A percentile compares a stretch with the other conserved stretches of the same genome.
Conservation (phyloP, 2,113 vertebrate genomes). For the Ammodramus savannarum region DNA sequence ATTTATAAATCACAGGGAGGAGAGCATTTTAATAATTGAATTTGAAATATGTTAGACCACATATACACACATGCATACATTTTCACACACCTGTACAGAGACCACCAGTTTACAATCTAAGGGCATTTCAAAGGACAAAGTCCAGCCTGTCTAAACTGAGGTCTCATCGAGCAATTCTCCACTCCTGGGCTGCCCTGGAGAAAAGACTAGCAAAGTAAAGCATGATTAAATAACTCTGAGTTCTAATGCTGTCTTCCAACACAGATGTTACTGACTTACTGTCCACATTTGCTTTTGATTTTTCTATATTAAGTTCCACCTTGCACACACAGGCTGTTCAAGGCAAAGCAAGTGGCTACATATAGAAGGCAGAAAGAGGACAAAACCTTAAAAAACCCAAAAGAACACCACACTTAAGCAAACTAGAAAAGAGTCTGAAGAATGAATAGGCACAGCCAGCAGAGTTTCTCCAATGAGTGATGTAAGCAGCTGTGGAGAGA, state of each 20-base stretch:
- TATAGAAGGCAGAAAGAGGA: background rate
- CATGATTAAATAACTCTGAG: conserved; percentile 29
- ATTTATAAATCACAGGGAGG: background rate
- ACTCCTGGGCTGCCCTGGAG: background rate
- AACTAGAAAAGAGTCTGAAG: background rate
- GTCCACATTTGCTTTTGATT: conserved; percentile 10
- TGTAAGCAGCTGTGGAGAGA: background rate
- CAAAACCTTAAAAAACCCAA: background rate
- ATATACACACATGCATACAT: background rate
- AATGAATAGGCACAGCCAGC: background rate
- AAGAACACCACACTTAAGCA: background rate
- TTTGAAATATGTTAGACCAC: background rate
- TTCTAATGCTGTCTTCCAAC: conserved; percentile 10
- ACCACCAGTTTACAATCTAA: background rate
- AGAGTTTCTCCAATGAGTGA: background rate
- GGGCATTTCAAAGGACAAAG: background rate
- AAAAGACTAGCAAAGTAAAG: conserved; percentile 37
- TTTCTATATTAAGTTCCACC: conserved; percentile 17
- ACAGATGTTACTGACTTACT: conserved; percentile 4
- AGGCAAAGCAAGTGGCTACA: background rate
- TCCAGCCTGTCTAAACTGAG: background rate
- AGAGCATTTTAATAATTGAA: background rate
- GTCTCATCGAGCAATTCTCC: background rate
- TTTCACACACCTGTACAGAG: background rate
- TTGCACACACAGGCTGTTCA: background rate